Percentiles rank a stretch among this genome's conserved stretches.
phyloP scores from a whole-genome alignment of 1,140 invertebrate genomes.

The Harlomillsia oculata region DNA sequence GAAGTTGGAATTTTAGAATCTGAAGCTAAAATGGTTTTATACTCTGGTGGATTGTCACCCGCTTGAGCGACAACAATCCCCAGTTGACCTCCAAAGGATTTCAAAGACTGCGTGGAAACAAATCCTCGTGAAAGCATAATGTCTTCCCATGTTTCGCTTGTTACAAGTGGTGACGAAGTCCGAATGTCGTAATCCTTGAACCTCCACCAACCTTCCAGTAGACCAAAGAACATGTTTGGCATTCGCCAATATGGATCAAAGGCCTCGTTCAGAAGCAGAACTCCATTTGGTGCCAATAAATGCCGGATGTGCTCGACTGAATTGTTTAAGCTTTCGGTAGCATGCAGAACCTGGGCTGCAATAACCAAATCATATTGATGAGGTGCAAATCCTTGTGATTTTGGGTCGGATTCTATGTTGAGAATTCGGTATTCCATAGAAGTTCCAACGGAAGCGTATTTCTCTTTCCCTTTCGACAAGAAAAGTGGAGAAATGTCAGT shows the following conservation, averaged over 20 bases:
- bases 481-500: constrained; percentile 19
- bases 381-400: constrained; percentile 12
- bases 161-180: not conserved
- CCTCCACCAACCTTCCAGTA: not conserved
- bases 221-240: not conserved
- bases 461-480: constrained; percentile 10
- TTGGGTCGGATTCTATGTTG: constrained; percentile 13
- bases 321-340: constrained; percentile 4
- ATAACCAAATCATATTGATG: constrained; percentile 8
- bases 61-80: not conserved
- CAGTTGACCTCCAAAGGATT: not conserved
- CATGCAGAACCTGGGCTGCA: constrained; percentile 14
- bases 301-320: not conserved
- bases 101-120: no score
- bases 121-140: not conserved
- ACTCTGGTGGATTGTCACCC: not conserved
- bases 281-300: not conserved
- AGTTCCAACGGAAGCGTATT: constrained; percentile 2
- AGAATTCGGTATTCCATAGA: constrained; percentile 1
- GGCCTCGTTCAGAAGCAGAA: not conserved
- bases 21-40: not conserved
- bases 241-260: not conserved
- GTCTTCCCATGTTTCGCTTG: not conserved
- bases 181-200: not conserved
- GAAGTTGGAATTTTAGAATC: not conserved